Percentiles rank a stretch among this genome's conserved stretches.
These are phyloP conservation scores for Elephas maximus DNA, from an alignment of 2,113 vertebrate genomes.

Conservation along the genomic window DNA sequence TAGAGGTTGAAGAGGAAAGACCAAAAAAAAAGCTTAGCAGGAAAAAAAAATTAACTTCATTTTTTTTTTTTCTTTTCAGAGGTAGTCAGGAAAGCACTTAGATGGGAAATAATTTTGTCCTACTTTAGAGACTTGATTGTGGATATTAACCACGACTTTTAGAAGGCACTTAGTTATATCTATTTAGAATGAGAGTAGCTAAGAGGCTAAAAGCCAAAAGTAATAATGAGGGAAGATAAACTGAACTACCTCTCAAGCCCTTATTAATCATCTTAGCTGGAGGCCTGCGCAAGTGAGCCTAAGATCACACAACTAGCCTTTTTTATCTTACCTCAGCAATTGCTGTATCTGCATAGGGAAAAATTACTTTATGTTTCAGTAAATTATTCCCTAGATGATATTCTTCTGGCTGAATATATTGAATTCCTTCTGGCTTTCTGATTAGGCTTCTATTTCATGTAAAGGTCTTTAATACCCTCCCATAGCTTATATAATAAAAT, in stretches of 20 bases:
- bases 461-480: neutral
- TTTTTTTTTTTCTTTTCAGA: conserved; percentile 58
- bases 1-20: conserved; percentile 67
- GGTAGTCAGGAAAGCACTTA: conserved; percentile 39
- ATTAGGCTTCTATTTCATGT: neutral
- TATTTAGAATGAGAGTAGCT: conserved; percentile 19
- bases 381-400: neutral
- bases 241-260: neutral
- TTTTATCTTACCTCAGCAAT: neutral
- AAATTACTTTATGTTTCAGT: neutral
- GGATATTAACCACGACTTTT: conserved; percentile 45
- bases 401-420: neutral
- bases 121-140: neutral
- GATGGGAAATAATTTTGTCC: conserved; percentile 62
- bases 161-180: neutral
- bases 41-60: neutral
- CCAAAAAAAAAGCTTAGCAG: conserved; percentile 44
- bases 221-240: neutral
- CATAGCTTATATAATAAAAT: neutral
- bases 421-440: neutral
- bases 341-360: neutral
- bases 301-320: neutral
- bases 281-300: neutral
- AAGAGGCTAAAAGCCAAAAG: conserved; percentile 43
- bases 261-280: neutral